These are phyloP conservation scores for Diachasmimorpha longicaudata DNA, from an alignment of 1,140 invertebrate genomes.

Conservation along the genomic window DNA sequence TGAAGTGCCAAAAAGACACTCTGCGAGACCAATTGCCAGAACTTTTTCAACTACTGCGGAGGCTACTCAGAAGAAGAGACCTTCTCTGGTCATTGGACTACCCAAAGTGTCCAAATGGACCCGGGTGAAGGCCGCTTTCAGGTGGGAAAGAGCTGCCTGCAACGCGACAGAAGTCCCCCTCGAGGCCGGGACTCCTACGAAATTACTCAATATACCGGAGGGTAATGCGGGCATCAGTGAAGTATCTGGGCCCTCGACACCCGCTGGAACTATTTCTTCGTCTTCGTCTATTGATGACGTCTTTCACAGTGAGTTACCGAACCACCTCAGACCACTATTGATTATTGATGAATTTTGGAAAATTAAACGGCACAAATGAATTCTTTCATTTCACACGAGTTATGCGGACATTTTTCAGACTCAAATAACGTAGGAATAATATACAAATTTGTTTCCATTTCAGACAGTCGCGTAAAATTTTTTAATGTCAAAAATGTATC, in stretches of 20 bases:
- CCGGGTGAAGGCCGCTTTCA: conserved; percentile 81
- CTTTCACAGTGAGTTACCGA: conserved; percentile 41
- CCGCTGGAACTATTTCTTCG: conserved; percentile 54
- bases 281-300: conserved; percentile 65
- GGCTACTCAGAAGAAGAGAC: conserved; percentile 10
- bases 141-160: conserved; percentile 70
- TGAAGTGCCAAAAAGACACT: not conserved
- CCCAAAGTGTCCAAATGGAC: conserved; percentile 81
- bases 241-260: conserved; percentile 53
- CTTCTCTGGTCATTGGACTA: conserved; percentile 20
- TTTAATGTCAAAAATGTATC: too few species aligned
- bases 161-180: conserved; percentile 34
- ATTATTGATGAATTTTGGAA: too few species aligned
- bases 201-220: conserved; percentile 61
- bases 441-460: too few species aligned
- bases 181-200: conserved; percentile 44
- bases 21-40: not conserved
- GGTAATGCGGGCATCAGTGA: conserved; percentile 25
- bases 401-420: too few species aligned
- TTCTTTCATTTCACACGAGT: too few species aligned
- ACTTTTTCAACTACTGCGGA: not conserved
- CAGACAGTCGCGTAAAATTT: too few species aligned
- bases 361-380: too few species aligned
- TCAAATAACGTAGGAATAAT: too few species aligned
- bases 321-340: too few species aligned